These are phyloP conservation scores for Sphenopsis melanotis DNA, from an alignment of 2,797 vertebrate genomes.

Conservation along the genomic window DNA sequence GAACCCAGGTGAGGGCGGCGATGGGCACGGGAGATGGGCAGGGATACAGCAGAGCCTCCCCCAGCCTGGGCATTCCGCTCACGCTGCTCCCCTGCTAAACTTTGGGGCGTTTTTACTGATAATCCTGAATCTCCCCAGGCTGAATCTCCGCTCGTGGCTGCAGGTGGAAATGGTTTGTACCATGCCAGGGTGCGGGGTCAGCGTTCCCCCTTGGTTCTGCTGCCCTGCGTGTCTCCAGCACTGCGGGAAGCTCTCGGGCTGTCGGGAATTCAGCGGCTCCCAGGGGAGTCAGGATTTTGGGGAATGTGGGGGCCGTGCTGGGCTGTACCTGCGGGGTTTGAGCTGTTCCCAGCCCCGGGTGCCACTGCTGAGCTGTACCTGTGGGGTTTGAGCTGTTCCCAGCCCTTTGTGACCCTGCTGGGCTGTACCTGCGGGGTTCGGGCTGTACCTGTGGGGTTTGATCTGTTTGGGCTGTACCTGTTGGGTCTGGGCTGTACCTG, in stretches of 20 bases:
- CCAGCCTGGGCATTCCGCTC: fast-evolving
- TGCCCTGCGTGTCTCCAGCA: fast-evolving
- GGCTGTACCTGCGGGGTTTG: too few species aligned
- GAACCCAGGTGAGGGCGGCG: background rate
- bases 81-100: fast-evolving
- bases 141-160: fast-evolving
- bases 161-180: fast-evolving
- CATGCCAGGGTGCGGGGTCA: fast-evolving
- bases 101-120: fast-evolving
- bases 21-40: background rate
- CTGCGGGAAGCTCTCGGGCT: background rate
- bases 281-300: fast-evolving
- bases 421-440: too few species aligned
- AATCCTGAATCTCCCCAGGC: background rate
- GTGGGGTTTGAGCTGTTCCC: background rate
- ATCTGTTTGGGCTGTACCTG: too few species aligned
- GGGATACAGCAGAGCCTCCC: background rate
- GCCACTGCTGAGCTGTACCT: background rate
- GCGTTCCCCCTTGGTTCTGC: fast-evolving
- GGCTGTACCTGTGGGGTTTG: too few species aligned
- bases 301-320: background rate
- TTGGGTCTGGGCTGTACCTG: too few species aligned
- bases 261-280: too few species aligned
- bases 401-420: too few species aligned
- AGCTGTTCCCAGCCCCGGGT: too few species aligned